phyloP scores from a whole-genome alignment of 2,797 vertebrate genomes.

The Buceros bicornis region DNA sequence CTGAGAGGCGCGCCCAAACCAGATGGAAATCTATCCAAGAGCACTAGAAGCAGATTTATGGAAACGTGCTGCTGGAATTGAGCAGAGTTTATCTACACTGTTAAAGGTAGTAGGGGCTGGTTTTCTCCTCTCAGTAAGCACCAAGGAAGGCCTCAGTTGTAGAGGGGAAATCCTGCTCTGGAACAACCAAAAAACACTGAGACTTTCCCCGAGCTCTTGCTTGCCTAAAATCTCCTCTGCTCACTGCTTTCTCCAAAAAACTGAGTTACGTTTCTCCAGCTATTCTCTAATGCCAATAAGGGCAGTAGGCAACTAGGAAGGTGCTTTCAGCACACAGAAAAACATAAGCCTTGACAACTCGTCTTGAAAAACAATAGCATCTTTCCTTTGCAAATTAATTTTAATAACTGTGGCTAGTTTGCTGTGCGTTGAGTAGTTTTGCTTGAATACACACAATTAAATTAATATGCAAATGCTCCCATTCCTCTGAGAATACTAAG shows the following conservation, averaged over 20 bases:
- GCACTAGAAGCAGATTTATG: not conserved
- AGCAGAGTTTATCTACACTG: not conserved
- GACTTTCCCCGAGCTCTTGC: not conserved
- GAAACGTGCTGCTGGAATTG: not conserved
- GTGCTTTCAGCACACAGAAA: not conserved
- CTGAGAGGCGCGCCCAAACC: not conserved
- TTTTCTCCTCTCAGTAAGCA: not conserved
- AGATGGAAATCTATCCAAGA: not conserved
- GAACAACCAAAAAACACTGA: not conserved
- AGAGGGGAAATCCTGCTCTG: not conserved
- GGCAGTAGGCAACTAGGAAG: not conserved
- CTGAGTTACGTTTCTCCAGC: not conserved
- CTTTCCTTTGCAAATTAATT: slow-evolving; percentile 76
- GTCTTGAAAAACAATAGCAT: slow-evolving; percentile 63
- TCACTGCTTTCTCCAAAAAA: not conserved
- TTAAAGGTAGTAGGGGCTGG: not conserved
- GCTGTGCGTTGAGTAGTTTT: slow-evolving; percentile 83
- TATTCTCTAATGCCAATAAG: not conserved
- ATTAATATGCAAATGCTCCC: slow-evolving; percentile 80
- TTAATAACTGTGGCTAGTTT: slow-evolving; percentile 81
- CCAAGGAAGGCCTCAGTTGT: not conserved
- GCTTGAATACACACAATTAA: slow-evolving; percentile 84
- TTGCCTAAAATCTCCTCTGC: not conserved
- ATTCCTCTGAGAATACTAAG: slow-evolving; percentile 71
- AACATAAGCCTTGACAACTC: slow-evolving; percentile 43